Conservation (phyloP, 1,140 invertebrate genomes). For the Drosophila triauraria region DNA sequence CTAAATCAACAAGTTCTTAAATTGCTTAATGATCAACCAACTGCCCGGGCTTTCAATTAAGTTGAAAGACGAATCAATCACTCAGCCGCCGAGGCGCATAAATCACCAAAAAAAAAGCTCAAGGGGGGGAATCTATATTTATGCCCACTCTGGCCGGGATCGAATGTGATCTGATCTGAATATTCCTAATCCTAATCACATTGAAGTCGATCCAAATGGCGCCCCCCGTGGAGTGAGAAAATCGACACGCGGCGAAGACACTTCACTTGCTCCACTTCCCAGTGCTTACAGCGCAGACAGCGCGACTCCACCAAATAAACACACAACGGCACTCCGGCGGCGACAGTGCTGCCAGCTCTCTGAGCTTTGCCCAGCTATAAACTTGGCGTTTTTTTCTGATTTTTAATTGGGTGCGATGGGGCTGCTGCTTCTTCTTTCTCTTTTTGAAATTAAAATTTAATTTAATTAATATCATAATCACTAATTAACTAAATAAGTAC, state of each 20-base stretch:
- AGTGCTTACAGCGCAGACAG: slow-evolving; percentile 69
- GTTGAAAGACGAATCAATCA: slow-evolving; percentile 43
- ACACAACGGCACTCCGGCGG: slow-evolving; percentile 10
- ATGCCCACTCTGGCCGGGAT: neutral
- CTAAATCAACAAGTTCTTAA: slow-evolving; percentile 48
- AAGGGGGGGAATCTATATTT: neutral
- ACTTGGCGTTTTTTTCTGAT: too few species aligned
- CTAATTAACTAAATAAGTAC: too few species aligned
- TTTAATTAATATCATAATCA: too few species aligned
- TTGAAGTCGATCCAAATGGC: slow-evolving; percentile 4
- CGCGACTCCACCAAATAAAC: slow-evolving; percentile 53
- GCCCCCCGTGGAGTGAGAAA: slow-evolving; percentile 28
- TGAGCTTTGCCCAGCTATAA: neutral
- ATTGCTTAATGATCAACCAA: slow-evolving; percentile 41
- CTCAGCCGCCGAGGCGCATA: slow-evolving; percentile 15
- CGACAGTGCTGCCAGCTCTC: neutral
- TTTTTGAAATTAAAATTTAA: too few species aligned
- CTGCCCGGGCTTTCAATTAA: slow-evolving; percentile 46
- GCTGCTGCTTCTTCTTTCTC: too few species aligned
- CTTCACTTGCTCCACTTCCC: slow-evolving; percentile 77
- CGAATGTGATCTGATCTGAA: slow-evolving; percentile 7
- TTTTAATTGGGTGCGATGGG: too few species aligned
- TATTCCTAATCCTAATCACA: slow-evolving; percentile 8
- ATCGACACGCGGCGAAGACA: slow-evolving; percentile 48
- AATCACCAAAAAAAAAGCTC: slow-evolving; percentile 9